Conservation (phyloP, 2,888 invertebrate species). For the Fissipunctia ypsillon region DNA sequence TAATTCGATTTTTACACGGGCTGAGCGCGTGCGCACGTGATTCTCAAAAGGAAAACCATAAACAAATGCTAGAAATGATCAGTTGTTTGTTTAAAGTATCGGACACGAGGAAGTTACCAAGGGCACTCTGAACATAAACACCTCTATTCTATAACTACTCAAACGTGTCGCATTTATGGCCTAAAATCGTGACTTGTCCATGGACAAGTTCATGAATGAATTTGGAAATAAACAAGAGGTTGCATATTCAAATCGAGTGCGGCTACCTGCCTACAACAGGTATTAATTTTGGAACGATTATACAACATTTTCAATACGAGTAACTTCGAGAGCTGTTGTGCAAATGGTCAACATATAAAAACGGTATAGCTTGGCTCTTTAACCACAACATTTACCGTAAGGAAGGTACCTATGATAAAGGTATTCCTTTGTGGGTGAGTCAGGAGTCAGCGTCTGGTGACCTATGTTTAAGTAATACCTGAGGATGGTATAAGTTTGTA, state of each 20-base stretch:
- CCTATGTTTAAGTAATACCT: conserved; percentile 42
- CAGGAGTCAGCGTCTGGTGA: conserved; percentile 46
- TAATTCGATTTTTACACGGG: conserved; percentile 84
- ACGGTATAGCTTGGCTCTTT: conserved; percentile 70
- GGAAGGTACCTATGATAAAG: conserved; percentile 24
- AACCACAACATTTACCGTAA: conserved; percentile 64
- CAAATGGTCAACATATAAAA: conserved; percentile 75
- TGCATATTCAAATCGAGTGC: conserved; percentile 69
- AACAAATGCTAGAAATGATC: conserved; percentile 66
- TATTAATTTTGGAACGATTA: conserved; percentile 69
- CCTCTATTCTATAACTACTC: conserved; percentile 17
- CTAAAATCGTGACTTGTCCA: conserved; percentile 56
- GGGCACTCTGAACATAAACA: conserved; percentile 48
- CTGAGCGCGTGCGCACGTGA: conserved; percentile 74
- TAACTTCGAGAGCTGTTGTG: conserved; percentile 73
- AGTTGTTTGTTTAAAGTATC: conserved; percentile 55
- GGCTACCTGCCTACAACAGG: conserved; percentile 62
- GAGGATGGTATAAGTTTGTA: conserved; percentile 5
- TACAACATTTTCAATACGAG: conserved; percentile 71
- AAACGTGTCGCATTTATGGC: conserved; percentile 42
- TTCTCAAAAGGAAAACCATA: conserved; percentile 75
- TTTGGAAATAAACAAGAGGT: conserved; percentile 66
- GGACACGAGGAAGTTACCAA: conserved; percentile 64
- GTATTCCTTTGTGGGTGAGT: conserved; percentile 67
- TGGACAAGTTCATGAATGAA: conserved; percentile 71